Evolutionary conservation across 2,888 invertebrate species (phyloP), one percentile per base, ranked within the genome.

Genomic region (Stenolophus ochropezus): DNA sequence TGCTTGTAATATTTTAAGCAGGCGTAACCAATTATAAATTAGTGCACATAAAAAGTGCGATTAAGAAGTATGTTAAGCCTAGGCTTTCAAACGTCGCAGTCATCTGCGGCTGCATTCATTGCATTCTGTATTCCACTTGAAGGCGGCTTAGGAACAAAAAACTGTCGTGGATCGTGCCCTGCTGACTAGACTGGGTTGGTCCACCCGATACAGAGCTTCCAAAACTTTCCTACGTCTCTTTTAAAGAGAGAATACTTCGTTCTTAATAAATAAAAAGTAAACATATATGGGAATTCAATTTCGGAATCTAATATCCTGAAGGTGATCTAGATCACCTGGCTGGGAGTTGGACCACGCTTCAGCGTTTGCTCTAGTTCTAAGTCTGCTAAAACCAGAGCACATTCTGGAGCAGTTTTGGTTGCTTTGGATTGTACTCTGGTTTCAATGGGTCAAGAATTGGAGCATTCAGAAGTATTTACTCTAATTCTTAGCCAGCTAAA

Each of bases 151-250:
- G 8, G 42, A 23, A 73, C 47, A 73, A 73, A 73, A 73, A 73
- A 73, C 47, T 47, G 23, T 47, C 42, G 71, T 71, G 42, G 71
- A 33, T 47, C 42, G 73, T 73, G 73, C 73, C 42, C 14, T 20
- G 14, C n/a, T 21, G 73, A 49, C 73, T 73, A 73, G 73, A 73
- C 73, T 73, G 73, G 73, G 49, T 73, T 47, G 21, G 49, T 49
- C 47, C 21, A 47, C 14, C 20, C n/a, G 20, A 56, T 8, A n/a
- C 56, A 56, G 56, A 18, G 20, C 11, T n/a, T 25, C 25, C 11
- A 61, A 25, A 61, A 61, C 2, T 23, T 61, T 25, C 14, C 61
- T 25, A 3, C 11, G 2, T 61, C 4, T 25, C 25, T 61, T 42
- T 11, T 11, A 42, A 1, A 11, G 11, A 0, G 33, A 11, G 33